These are phyloP conservation scores for Brachycybe producta DNA, from an alignment of 2,888 invertebrate species.

Conservation along the genomic window DNA sequence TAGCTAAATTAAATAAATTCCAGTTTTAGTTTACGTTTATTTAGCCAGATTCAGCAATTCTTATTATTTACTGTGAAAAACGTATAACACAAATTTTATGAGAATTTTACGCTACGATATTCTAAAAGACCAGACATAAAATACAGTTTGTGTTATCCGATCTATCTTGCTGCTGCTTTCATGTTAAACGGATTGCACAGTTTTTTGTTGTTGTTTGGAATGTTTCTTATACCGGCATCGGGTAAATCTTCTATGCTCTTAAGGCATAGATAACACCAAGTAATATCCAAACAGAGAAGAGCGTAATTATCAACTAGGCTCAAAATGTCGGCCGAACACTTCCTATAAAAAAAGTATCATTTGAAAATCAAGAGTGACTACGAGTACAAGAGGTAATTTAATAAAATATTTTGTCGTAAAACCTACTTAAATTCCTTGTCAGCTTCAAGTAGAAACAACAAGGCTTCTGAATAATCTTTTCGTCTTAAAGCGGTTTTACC, in stretches of 20 bases:
- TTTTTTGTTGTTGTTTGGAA: too few species aligned
- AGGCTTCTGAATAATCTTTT: constrained; percentile 52
- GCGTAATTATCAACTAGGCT: constrained; percentile 69
- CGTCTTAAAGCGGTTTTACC: constrained; percentile 53
- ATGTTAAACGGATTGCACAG: neutral
- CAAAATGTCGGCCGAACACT: constrained; percentile 51
- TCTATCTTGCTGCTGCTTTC: too few species aligned
- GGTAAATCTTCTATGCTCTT: constrained; percentile 55
- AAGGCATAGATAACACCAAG: constrained; percentile 76
- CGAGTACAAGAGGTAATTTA: constrained; percentile 1
- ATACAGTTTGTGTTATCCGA: neutral
- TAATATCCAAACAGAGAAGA: constrained; percentile 66
- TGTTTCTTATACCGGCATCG: constrained; percentile 52
- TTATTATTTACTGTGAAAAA: too few species aligned
- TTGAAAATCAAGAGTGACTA: neutral
- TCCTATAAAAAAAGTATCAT: constrained; percentile 35
- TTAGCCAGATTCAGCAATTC: too few species aligned
- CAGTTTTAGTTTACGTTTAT: too few species aligned
- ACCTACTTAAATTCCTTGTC: constrained; percentile 52
- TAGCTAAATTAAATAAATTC: too few species aligned
- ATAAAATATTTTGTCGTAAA: neutral
- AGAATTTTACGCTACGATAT: too few species aligned
- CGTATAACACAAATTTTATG: too few species aligned
- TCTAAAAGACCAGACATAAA: too few species aligned
- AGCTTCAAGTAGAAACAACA: constrained; percentile 62